Conservation (phyloP, 2,113 vertebrate genomes). For the Axis porcinus region DNA sequence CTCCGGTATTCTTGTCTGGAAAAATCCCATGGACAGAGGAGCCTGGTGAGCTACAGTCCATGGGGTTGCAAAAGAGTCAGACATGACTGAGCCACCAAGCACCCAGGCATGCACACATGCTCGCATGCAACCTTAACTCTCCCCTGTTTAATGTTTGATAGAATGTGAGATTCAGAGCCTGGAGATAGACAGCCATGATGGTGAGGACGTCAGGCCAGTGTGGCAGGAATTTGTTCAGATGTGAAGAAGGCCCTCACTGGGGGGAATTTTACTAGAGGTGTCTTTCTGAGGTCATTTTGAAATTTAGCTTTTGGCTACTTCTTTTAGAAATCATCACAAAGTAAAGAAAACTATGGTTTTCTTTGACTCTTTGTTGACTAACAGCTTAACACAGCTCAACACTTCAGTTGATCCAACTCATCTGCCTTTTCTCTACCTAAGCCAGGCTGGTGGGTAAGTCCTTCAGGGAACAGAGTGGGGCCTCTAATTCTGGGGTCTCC, state of each 20-base stretch:
- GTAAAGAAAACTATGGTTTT: neutral
- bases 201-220: neutral
- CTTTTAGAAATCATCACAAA: neutral
- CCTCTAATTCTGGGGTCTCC: neutral
- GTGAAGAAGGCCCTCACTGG: neutral
- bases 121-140: neutral
- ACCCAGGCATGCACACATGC: neutral
- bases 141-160: neutral
- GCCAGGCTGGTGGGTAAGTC: neutral
- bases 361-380: neutral
- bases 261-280: neutral
- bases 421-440: neutral
- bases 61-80: neutral
- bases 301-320: slow-evolving; percentile 5
- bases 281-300: neutral
- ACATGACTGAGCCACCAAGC: neutral
- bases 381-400: neutral
- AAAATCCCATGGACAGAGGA: neutral
- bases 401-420: neutral
- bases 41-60: neutral
- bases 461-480: neutral
- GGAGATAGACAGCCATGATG: neutral
- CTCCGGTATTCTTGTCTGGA: neutral
- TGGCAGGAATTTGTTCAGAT: neutral
- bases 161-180: neutral